These are phyloP conservation scores for Eleutherodactylus coqui DNA, from an alignment of 2,797 vertebrate genomes.

Conservation along the genomic window DNA sequence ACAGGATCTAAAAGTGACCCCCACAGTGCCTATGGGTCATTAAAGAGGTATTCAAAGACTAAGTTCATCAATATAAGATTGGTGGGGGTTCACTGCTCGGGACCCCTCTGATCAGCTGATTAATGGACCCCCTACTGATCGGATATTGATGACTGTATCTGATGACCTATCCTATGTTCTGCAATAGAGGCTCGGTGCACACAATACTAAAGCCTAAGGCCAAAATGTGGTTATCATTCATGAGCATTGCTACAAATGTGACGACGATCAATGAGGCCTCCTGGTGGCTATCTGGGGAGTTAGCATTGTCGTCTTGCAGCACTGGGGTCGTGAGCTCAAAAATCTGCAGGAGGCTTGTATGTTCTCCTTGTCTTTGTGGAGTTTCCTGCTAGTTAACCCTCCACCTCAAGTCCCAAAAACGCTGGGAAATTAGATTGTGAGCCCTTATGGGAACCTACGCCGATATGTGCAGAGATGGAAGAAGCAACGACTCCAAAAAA, in stretches of 20 bases:
- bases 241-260: not conserved
- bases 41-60: too few relatives aligned
- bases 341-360: not conserved
- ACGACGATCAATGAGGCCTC: conserved; percentile 1
- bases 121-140: too few relatives aligned
- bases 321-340: not conserved
- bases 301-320: not conserved
- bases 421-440: not conserved
- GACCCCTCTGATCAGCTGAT: too few relatives aligned
- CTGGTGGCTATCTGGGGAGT: not conserved
- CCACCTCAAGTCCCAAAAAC: too few relatives aligned
- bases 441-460: not conserved
- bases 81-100: too few relatives aligned
- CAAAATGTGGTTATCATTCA: not conserved
- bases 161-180: too few relatives aligned
- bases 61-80: too few relatives aligned
- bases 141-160: too few relatives aligned
- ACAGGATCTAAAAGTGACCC: too few relatives aligned
- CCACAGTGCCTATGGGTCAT: too few relatives aligned
- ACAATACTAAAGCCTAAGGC: not conserved
- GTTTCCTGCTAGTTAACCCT: not conserved
- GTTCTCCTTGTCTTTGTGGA: not conserved
- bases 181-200: not conserved
- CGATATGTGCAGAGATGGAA: not conserved
- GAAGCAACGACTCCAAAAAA: not conserved